Evolutionary conservation across 1,140 invertebrate genomes (phyloP).

Genomic region (Nymphalis io): DNA sequence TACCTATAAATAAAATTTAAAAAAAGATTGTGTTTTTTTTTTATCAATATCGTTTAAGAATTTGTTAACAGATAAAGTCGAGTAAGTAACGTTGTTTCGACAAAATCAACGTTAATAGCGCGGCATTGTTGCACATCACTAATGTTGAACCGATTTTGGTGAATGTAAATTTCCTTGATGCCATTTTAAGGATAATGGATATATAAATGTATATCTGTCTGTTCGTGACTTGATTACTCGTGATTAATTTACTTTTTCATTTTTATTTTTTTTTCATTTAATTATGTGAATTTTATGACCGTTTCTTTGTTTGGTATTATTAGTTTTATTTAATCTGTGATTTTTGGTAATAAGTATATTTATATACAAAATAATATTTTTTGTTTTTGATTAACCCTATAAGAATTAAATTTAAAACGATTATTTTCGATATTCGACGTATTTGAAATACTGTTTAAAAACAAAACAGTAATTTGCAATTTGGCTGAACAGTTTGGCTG

Average conservation of each 20-base stretch:
- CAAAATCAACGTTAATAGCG: neutral
- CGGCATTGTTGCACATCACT: neutral
- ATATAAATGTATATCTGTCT: neutral
- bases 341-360: too few species aligned
- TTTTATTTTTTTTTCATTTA: neutral
- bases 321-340: too few species aligned
- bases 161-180: neutral
- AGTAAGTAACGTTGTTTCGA: neutral
- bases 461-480: too few species aligned
- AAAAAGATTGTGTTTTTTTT: too few species aligned
- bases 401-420: too few species aligned
- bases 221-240: neutral
- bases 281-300: neutral
- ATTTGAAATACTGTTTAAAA: too few species aligned
- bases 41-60: too few species aligned
- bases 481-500: too few species aligned
- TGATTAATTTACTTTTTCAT: neutral
- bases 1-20: too few species aligned
- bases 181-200: slow-evolving; percentile 2
- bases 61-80: neutral
- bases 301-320: neutral
- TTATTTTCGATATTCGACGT: too few species aligned
- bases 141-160: slow-evolving; percentile 8
- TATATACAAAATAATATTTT: too few species aligned
- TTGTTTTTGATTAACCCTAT: too few species aligned